Evolutionary conservation across 1,140 invertebrate species (phyloP), one percentile per base, ranked within the genome.

Genomic region (Drosophila sturtevanti): DNA sequence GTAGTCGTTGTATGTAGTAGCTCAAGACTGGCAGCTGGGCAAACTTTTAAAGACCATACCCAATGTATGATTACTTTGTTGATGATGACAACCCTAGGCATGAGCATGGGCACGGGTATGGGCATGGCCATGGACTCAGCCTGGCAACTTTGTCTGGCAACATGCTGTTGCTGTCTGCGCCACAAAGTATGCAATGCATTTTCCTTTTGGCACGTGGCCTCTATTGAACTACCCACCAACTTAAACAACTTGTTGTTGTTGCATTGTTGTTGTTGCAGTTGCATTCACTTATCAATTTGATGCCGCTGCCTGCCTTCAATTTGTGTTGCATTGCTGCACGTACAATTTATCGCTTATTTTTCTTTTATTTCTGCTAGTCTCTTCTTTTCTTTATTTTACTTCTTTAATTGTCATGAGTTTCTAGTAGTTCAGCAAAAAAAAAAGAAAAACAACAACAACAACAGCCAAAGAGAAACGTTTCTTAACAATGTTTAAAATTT

Each of bases 121-220:
- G 10, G 14, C 14, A 31, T 54, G 71, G 56, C 51, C 9, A 10
- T 6, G 52, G 2, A 54, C n/a, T 14, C 4, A 52, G 67, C 52
- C 58, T 62, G 41, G 38, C 35, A 34, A 38, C 70, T 72, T 55
- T 64, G 64, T 56, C 27, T 62, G 60, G 70, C 52, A 74, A 61
- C 65, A 70, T 81, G 54, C 44, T 73, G n/a, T 62, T 68, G 41
- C 41, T 48, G 44, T 37, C 31, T 63, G 74, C 82, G 76, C 82
- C 82, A 79, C 79, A 87, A 87, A 87, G 82, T 87, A 87, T 87
- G 82, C 82, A 82, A 89, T 82, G 72, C 71, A 86, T 86, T 81
- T 48, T 48, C 21, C 41, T 48, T 48, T 77, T 87, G 72, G 72
- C 65, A 76, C 73, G 73, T 76, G 72, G 72, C 72, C 58, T 59